Evolutionary conservation across 2,113 vertebrate species (phyloP).

Genomic region (Merops nubicus): DNA sequence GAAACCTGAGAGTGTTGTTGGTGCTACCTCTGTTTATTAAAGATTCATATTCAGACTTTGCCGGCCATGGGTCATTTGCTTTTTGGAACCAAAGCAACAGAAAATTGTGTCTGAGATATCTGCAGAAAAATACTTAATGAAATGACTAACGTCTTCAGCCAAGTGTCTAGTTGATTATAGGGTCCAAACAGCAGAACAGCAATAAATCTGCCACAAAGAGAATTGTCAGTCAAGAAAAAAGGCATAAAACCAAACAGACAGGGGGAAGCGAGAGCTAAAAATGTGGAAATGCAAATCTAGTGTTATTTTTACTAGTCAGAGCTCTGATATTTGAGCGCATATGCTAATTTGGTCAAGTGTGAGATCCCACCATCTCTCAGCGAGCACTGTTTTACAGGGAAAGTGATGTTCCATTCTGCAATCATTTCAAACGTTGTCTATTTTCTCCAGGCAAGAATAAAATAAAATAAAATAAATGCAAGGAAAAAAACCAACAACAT

Average conservation of each 20-base stretch:
- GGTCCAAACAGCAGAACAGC: slow-evolving; percentile 46
- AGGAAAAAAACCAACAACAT: background rate
- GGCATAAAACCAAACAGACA: slow-evolving; percentile 56
- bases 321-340: slow-evolving; percentile 32
- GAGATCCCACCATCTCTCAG: slow-evolving; percentile 37
- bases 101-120: slow-evolving; percentile 40
- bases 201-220: slow-evolving; percentile 47
- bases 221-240: slow-evolving; percentile 42
- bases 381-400: slow-evolving; percentile 2
- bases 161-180: slow-evolving; percentile 46
- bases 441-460: slow-evolving; percentile 16
- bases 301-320: slow-evolving; percentile 60
- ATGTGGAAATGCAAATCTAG: slow-evolving; percentile 54
- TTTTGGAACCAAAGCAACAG: slow-evolving; percentile 50
- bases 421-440: background rate
- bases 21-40: slow-evolving; percentile 62
- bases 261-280: slow-evolving; percentile 38
- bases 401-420: background rate
- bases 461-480: background rate
- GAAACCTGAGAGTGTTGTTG: slow-evolving; percentile 26
- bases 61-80: slow-evolving; percentile 52
- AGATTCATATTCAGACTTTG: slow-evolving; percentile 56
- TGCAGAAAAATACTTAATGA: slow-evolving; percentile 39
- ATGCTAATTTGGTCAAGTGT: slow-evolving; percentile 61
- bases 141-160: slow-evolving; percentile 53